Conservation (phyloP, 1,140 invertebrate species). For the Danaus plexippus region DNA sequence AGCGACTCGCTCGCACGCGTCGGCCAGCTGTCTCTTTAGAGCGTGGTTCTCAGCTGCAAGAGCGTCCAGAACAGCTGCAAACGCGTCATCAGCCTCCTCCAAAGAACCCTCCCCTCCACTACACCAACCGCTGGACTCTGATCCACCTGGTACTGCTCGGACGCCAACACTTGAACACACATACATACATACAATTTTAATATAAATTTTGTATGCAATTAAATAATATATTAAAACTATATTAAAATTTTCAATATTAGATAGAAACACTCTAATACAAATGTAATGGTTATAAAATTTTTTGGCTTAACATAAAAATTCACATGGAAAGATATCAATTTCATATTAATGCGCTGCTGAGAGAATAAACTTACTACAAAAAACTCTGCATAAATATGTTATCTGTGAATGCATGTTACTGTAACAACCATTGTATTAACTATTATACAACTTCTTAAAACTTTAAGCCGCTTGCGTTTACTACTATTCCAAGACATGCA, state of each 20-base stretch:
- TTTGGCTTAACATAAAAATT: too few species aligned
- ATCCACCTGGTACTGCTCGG: slow-evolving; percentile 61
- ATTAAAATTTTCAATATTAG: too few species aligned
- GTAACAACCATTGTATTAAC: neutral
- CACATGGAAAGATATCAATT: too few species aligned
- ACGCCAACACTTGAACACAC: slow-evolving; percentile 49
- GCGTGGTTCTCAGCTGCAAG: slow-evolving; percentile 88
- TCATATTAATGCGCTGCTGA: too few species aligned
- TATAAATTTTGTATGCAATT: too few species aligned
- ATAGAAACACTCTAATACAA: too few species aligned
- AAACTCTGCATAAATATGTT: neutral
- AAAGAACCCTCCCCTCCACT: slow-evolving; percentile 73
- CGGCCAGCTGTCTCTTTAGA: slow-evolving; percentile 85
- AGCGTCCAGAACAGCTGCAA: slow-evolving; percentile 86
- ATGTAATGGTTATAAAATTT: too few species aligned
- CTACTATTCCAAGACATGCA: too few species aligned
- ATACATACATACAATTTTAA: neutral
- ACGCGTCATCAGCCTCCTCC: slow-evolving; percentile 74
- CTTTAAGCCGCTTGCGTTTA: too few species aligned
- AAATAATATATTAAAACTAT: too few species aligned
- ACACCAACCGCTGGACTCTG: slow-evolving; percentile 65
- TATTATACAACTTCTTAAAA: too few species aligned
- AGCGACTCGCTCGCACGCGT: slow-evolving; percentile 86
- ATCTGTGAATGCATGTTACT: neutral
- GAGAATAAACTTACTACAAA: too few species aligned